phyloP scores from a whole-genome alignment of 1,140 invertebrate genomes.

The Neotoxoptera formosana region DNA sequence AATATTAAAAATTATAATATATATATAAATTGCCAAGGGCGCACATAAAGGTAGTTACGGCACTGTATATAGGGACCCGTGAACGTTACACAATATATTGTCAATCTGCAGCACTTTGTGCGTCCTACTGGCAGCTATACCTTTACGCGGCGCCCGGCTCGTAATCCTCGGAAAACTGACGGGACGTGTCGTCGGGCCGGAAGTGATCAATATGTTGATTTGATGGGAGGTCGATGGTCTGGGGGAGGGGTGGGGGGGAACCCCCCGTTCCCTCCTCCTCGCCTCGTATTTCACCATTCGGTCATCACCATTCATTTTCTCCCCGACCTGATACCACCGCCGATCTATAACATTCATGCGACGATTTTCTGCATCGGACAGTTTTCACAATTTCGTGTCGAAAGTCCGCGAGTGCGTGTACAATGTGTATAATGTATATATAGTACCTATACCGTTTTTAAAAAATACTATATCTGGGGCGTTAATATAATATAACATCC shows the following conservation, averaged over 20 bases:
- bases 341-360: background rate
- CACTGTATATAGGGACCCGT: background rate
- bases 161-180: background rate
- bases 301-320: background rate
- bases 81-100: background rate
- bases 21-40: too few relatives aligned
- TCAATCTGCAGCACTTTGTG: background rate
- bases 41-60: too few relatives aligned
- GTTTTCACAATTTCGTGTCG: background rate
- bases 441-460: too few relatives aligned
- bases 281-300: too few relatives aligned
- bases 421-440: too few relatives aligned
- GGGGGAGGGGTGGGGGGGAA: too few relatives aligned
- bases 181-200: background rate
- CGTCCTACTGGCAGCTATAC: background rate
- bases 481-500: background rate
- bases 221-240: background rate
- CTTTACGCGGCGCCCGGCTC: too few relatives aligned
- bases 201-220: background rate
- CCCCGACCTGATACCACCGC: background rate
- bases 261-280: too few relatives aligned
- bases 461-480: background rate
- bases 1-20: too few relatives aligned
- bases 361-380: background rate
- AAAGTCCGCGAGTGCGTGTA: too few relatives aligned